phyloP scores from a whole-genome alignment of 2,113 vertebrate genomes.

The Brachypodius melanocephalos region DNA sequence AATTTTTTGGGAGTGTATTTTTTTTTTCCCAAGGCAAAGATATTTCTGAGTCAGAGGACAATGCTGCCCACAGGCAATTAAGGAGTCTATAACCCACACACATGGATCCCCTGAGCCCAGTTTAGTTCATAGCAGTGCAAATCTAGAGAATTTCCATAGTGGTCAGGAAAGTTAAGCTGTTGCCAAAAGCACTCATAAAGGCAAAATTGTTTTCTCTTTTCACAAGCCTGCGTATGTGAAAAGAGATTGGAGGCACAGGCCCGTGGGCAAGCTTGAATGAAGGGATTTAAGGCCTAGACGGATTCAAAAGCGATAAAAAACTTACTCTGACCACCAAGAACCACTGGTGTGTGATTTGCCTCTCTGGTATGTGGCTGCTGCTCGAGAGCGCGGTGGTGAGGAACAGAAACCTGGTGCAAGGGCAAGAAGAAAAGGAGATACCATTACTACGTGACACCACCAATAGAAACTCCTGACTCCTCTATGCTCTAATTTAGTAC shows the following conservation, averaged over 20 bases:
- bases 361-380: not conserved
- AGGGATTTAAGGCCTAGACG: not conserved
- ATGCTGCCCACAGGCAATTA: not conserved
- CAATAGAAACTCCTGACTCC: not conserved
- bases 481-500: not conserved
- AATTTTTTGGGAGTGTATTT: not conserved
- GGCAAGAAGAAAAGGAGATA: not conserved
- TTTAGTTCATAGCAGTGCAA: not conserved
- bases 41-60: constrained; percentile 17
- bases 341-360: not conserved
- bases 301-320: not conserved
- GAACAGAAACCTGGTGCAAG: not conserved
- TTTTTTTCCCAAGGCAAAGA: not conserved
- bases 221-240: accelerated
- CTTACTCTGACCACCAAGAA: not conserved
- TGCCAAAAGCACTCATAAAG: not conserved
- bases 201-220: not conserved
- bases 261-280: not conserved
- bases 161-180: not conserved
- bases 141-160: not conserved
- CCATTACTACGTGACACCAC: not conserved
- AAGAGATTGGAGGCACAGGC: not conserved
- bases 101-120: not conserved
- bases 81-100: not conserved
- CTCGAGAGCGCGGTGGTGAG: accelerated